Evolutionary conservation across 2,888 invertebrate species (phyloP), one percentile per base, ranked within the genome.

Genomic region (Eucera pruinosa): DNA sequence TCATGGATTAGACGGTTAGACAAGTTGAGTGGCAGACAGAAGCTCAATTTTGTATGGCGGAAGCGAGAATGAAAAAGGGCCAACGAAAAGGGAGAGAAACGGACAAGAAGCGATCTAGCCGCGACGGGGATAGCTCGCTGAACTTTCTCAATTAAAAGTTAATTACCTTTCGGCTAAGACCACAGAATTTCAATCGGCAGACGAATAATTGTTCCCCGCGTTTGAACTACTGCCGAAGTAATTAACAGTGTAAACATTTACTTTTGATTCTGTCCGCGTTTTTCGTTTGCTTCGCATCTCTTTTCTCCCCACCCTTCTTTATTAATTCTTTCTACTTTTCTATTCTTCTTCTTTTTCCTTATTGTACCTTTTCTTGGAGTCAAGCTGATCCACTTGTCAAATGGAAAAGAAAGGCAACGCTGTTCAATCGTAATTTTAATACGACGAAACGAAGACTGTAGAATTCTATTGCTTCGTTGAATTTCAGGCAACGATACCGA

Each of bases 121-220:
- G n/a, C 11, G 41, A 20, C 18, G 30, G 18, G 36, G 41, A 11
- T n/a, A n/a, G 64, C 52, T 81, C 78, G 74, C 83, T 79, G 83
- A 90, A 90, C 89, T 90, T 90, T 90, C 86, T 88, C 88, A 89
- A 90, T 90, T 90, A 89, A 88, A 90, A 90, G 90, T 89, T 90
- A 90, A 89, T 89, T 90, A 88, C 89, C 89, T 89, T 86, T 85
- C 82, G 86, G 87, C 87, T 88, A 86, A 87, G 87, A 83, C 88
- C 89, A 82, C 89, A 84, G 89, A 86, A 89, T 90, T 90, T 90
- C 89, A 90, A 90, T 90, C 88, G 84, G 73, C 82, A 83, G 82
- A 83, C 87, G 88, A 88, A 87, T 89, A 89, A 89, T 87, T 86
- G 87, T 86, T 86, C 85, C 77, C 67, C 72, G 73, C 74, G 72